Conservation (phyloP, 2,888 invertebrate genomes). For the Caenorhabditis macrosperma region DNA sequence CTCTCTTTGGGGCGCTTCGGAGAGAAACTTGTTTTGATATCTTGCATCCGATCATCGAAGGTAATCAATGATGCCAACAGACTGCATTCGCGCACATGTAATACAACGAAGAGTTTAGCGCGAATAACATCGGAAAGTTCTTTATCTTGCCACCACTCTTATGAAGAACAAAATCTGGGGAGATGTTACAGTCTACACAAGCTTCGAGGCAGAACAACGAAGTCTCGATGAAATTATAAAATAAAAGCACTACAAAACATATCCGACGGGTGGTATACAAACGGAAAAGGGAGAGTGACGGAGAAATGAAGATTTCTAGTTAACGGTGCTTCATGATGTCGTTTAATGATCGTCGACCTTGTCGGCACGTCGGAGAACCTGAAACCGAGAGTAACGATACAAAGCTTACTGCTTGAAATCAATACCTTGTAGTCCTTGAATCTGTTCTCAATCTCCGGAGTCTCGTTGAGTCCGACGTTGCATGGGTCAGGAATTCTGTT, state of each 20-base stretch:
- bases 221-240: slow-evolving; percentile 47
- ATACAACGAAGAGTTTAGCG: not conserved
- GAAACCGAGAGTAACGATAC: slow-evolving; percentile 8
- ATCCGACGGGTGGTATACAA: slow-evolving; percentile 24
- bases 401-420: not conserved
- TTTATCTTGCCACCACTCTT: slow-evolving; percentile 49
- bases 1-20: slow-evolving; percentile 4
- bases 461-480: slow-evolving; percentile 77
- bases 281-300: slow-evolving; percentile 20
- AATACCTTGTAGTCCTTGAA: slow-evolving; percentile 78
- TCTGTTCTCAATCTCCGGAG: slow-evolving; percentile 73
- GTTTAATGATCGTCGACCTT: slow-evolving; percentile 78
- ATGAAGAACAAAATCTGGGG: slow-evolving; percentile 45
- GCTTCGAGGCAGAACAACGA: slow-evolving; percentile 40
- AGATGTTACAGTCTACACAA: slow-evolving; percentile 23
- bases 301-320: slow-evolving; percentile 36
- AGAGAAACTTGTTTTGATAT: slow-evolving; percentile 55
- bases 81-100: slow-evolving; percentile 34
- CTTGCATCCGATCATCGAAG: slow-evolving; percentile 51
- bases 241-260: slow-evolving; percentile 39
- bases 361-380: slow-evolving; percentile 78
- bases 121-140: slow-evolving; percentile 38
- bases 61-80: slow-evolving; percentile 58
- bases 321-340: slow-evolving; percentile 25
- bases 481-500: slow-evolving; percentile 77